A percentile compares a stretch with the other conserved stretches of the same genome.
Evolutionary conservation across 2,797 vertebrate genomes (phyloP).

Genomic region (Psittacula derbiana): DNA sequence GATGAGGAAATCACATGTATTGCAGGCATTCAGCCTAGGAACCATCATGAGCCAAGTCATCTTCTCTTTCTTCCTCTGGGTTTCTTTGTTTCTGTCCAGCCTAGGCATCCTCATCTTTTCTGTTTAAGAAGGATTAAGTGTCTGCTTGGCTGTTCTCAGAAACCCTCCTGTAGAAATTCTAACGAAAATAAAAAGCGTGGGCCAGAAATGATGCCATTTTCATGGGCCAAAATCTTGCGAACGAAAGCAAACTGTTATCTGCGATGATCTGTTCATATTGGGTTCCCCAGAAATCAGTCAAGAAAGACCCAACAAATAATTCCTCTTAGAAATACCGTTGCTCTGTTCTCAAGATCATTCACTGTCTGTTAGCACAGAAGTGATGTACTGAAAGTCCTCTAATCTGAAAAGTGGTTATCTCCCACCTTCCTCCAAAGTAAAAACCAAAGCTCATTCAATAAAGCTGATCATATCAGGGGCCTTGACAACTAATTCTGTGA

Average conservation of each 20-base stretch:
- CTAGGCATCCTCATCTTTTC: background rate
- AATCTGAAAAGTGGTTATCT: background rate
- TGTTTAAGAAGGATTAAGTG: background rate
- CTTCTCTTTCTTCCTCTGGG: background rate
- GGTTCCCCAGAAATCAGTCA: background rate
- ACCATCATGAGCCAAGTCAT: background rate
- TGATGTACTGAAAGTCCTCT: background rate
- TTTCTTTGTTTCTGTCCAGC: background rate
- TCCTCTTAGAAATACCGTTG: background rate
- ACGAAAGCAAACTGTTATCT: background rate
- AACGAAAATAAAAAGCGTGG: background rate
- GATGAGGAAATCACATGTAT: background rate
- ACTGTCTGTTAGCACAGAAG: background rate
- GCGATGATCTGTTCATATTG: background rate
- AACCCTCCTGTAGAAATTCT: background rate
- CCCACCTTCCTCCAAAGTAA: background rate
- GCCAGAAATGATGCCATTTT: background rate
- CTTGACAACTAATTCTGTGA: background rate
- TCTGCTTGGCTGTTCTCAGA: background rate
- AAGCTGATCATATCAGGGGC: background rate
- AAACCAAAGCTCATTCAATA: background rate
- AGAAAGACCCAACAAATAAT: background rate
- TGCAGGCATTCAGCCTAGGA: background rate
- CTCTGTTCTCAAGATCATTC: background rate
- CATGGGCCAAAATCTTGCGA: background rate